Conservation (phyloP, 2,888 invertebrate species). For the Stegophylla sp. region DNA sequence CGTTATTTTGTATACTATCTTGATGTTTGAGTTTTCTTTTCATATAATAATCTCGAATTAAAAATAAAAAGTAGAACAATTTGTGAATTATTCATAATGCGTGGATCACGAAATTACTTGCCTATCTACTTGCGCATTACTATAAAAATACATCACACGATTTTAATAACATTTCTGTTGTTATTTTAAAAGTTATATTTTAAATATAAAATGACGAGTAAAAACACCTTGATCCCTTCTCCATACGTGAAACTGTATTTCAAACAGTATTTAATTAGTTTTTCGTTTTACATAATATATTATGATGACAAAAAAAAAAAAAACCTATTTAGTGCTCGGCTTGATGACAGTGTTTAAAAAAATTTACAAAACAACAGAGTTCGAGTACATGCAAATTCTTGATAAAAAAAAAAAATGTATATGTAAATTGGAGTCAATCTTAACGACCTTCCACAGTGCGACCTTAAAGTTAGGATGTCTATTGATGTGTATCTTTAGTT, state of each 20-base stretch:
- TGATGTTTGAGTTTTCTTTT: constrained; percentile 25
- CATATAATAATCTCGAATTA: constrained; percentile 16
- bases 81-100: constrained; percentile 44
- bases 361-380: neutral
- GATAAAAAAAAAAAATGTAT: neutral
- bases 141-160: neutral
- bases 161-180: neutral
- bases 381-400: constrained; percentile 6
- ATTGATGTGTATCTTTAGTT: constrained; percentile 21
- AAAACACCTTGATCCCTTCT: neutral
- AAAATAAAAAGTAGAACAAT: constrained; percentile 35
- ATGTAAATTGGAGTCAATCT: constrained; percentile 3
- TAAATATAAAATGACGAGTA: no score
- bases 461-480: constrained; percentile 31
- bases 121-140: neutral
- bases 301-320: constrained; percentile 1
- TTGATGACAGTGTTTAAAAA: neutral
- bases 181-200: constrained; percentile 5
- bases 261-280: constrained; percentile 39
- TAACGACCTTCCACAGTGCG: constrained; percentile 18
- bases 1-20: constrained; percentile 16
- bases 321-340: neutral
- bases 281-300: neutral
- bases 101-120: neutral
- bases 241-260: neutral